Base-by-base conservation (phyloP, 2,888 invertebrate species). In the Oscheius sp. region DNA sequence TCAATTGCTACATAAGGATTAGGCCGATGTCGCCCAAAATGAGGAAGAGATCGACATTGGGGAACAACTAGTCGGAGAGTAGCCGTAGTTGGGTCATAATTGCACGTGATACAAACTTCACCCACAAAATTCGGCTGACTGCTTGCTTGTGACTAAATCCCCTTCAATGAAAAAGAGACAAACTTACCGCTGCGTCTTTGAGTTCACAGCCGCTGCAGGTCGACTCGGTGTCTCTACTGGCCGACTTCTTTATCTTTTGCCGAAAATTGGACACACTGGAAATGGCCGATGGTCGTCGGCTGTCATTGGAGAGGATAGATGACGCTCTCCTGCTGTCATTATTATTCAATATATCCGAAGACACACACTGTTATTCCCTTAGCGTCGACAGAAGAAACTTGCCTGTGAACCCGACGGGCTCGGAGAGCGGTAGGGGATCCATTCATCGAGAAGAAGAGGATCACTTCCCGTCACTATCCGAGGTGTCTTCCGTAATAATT, bases 1-100 rank as follows among this genome's bases (percentile, higher is more conserved):
- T 43, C 49, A n/a, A 72, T 12, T 27, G 49, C 52, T 13, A 72
- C 64, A 23, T 72, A 72, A 9, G 72, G 72, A 55, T 72, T 72
- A 1, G 72, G 72, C 23, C 49, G 1, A 27, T 72, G 55, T 43
- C 35, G 25, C 18, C 72, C 72, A 56, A 66, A 72, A 66, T 72
- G 72, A 27, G 72, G 72, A 18, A 72, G 55, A 18, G 41, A 55
- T 63, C 72, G n/a, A 23, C 66, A 64, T 29, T 66, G 64, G 1
- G 45, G n/a, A 46, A 72, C 66, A 18, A 55, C 55, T 3, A 72
- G 29, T 46, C 55, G 43, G n/a, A 64, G 58, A 16, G 12, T 56
- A n/a, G 56, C 64, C 23, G 45, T 56, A 0, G 55, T 18, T 2
- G 55, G 46, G 23, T 72, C 66, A 43, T 72, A 72, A 7, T 35